phyloP scores from a whole-genome alignment of 2,888 invertebrate species.

The Drosophila kuntzei region DNA sequence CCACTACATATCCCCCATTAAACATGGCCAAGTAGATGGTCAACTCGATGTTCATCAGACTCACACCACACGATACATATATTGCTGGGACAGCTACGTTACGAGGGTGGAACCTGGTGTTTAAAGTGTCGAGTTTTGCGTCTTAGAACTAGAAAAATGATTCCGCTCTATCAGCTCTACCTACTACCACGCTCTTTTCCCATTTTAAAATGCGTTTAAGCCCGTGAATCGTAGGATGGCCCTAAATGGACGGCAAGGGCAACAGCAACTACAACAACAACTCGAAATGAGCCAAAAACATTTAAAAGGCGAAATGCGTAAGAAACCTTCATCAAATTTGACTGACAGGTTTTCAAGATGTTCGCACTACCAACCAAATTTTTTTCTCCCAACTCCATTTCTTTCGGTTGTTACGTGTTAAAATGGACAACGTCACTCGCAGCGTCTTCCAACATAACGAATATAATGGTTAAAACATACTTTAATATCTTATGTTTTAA shows the following conservation, averaged over 20 bases:
- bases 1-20: not conserved
- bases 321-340: conserved; percentile 84
- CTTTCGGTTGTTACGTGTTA: conserved; percentile 35
- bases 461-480: not conserved
- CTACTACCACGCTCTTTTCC: conserved; percentile 37
- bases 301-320: conserved; percentile 74
- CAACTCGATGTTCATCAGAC: conserved; percentile 5
- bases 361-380: conserved; percentile 78
- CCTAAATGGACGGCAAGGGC: conserved; percentile 43
- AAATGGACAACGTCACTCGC: conserved; percentile 56
- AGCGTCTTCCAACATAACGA: not conserved
- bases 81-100: conserved; percentile 6
- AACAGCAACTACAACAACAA: conserved; percentile 33
- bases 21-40: conserved; percentile 12
- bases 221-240: conserved; percentile 59
- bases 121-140: conserved; percentile 79
- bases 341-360: conserved; percentile 85
- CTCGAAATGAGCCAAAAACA: conserved; percentile 56
- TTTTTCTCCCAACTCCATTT: conserved; percentile 61
- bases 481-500: not conserved
- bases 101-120: conserved; percentile 61
- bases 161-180: conserved; percentile 47
- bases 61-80: conserved; percentile 10
- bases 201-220: conserved; percentile 68
- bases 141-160: conserved; percentile 73